These are phyloP conservation scores for Brachyistius frenatus DNA, from an alignment of 2,113 vertebrate species.

Conservation along the genomic window DNA sequence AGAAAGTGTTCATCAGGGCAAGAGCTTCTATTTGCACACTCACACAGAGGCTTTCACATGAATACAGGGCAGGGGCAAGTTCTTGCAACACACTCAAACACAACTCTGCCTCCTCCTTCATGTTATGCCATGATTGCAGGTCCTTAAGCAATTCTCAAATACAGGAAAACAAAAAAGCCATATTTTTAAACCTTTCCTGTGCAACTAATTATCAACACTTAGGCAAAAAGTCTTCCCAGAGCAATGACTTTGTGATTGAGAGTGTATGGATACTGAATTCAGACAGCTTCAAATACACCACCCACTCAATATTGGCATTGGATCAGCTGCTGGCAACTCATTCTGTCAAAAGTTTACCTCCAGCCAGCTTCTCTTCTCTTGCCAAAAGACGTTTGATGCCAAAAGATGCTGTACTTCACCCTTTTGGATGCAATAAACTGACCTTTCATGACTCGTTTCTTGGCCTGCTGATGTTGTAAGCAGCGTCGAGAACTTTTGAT, in stretches of 20 bases:
- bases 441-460: not conserved
- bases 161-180: not conserved
- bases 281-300: constrained; percentile 21
- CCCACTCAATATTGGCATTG: constrained; percentile 33
- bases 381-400: not conserved
- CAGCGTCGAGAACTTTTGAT: not conserved
- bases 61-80: not conserved
- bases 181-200: not conserved
- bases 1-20: constrained; percentile 63
- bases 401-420: not conserved
- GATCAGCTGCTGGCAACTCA: constrained; percentile 13
- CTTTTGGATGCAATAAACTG: not conserved
- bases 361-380: not conserved
- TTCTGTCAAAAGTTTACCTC: constrained; percentile 26
- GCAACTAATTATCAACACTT: not conserved
- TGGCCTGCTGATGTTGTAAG: not conserved
- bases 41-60: constrained; percentile 13
- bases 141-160: not conserved
- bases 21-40: constrained; percentile 14
- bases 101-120: not conserved
- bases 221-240: not conserved
- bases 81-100: not conserved
- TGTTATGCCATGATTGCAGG: not conserved
- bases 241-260: not conserved
- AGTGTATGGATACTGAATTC: constrained; percentile 2